A percentile compares a stretch with the other conserved stretches of the same genome.
Conservation (phyloP, 2,797 vertebrate species). For the Paedocypris micromegethes region DNA sequence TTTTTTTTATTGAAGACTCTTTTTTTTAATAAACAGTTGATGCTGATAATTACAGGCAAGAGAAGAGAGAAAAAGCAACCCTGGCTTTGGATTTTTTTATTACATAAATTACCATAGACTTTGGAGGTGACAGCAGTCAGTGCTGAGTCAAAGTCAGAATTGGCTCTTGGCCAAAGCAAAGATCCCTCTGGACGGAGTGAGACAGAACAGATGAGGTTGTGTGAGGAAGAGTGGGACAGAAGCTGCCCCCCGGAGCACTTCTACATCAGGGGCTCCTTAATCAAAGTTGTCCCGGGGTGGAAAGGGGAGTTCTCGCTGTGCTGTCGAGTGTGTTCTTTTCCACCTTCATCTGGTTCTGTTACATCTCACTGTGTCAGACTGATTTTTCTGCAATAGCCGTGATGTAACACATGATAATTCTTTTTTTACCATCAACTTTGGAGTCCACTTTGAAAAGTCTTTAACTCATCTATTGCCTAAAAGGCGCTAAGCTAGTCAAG, state of each 20-base stretch:
- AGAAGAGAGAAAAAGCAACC: slow-evolving; percentile 15
- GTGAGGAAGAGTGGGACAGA: slow-evolving; percentile 39
- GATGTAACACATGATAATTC: too few species aligned
- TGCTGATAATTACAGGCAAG: slow-evolving; percentile 41
- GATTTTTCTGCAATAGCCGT: too few species aligned
- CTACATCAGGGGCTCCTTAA: slow-evolving; percentile 38
- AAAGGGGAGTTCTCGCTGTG: slow-evolving; percentile 1
- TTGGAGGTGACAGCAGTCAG: slow-evolving; percentile 34
- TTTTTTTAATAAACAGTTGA: not conserved
- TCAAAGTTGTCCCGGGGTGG: slow-evolving; percentile 37
- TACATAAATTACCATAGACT: slow-evolving; percentile 35
- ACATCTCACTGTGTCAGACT: not conserved
- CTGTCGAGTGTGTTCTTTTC: slow-evolving; percentile 14
- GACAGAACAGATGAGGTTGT: slow-evolving; percentile 17
- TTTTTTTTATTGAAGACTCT: slow-evolving; percentile 39
- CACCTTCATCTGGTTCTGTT: not conserved
- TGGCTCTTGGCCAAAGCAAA: slow-evolving; percentile 44
- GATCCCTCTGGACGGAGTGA: slow-evolving; percentile 36
- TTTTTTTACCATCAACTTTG: too few species aligned
- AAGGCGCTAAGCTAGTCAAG: too few species aligned
- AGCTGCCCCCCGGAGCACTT: slow-evolving; percentile 21
- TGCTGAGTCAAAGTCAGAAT: slow-evolving; percentile 41
- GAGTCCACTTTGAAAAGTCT: too few species aligned
- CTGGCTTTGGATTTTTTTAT: slow-evolving; percentile 13
- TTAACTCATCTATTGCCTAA: too few species aligned